These are phyloP conservation scores for Drosophila kohkoa DNA, from an alignment of 1,140 invertebrate genomes.

Conservation along the genomic window DNA sequence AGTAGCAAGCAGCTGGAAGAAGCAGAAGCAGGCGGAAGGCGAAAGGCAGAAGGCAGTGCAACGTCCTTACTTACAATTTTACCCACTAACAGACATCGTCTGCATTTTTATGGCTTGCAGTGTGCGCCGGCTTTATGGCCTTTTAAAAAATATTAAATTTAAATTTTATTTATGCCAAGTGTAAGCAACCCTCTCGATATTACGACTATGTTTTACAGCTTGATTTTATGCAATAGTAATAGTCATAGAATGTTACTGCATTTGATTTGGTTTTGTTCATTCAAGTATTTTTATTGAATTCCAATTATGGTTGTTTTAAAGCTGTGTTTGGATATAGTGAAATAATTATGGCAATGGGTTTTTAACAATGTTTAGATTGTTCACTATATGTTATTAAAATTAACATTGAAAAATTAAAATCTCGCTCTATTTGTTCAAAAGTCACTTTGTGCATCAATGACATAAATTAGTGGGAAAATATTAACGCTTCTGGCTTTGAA, in stretches of 20 bases:
- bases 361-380: too few species aligned
- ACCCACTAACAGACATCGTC: conserved; percentile 36
- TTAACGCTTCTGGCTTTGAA: too few species aligned
- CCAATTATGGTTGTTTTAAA: neutral
- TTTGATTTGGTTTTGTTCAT: neutral
- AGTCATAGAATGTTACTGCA: neutral
- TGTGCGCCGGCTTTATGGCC: conserved; percentile 24
- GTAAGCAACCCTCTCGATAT: conserved; percentile 9
- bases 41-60: conserved; percentile 29
- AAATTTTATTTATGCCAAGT: conserved; percentile 30
- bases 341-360: too few species aligned
- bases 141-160: conserved; percentile 51
- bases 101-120: conserved; percentile 56
- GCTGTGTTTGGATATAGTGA: too few species aligned
- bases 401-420: too few species aligned
- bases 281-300: neutral
- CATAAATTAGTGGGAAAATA: too few species aligned
- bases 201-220: conserved; percentile 8
- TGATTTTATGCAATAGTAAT: conserved; percentile 6
- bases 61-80: conserved; percentile 34
- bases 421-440: too few species aligned
- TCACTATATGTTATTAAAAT: too few species aligned
- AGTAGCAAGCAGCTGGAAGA: too few species aligned
- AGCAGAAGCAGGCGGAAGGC: too few species aligned
- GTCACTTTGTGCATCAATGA: too few species aligned